Percentiles rank a stretch among this genome's conserved stretches.
phyloP scores from a whole-genome alignment of 2,113 vertebrate genomes.

The Ochotona princeps region DNA sequence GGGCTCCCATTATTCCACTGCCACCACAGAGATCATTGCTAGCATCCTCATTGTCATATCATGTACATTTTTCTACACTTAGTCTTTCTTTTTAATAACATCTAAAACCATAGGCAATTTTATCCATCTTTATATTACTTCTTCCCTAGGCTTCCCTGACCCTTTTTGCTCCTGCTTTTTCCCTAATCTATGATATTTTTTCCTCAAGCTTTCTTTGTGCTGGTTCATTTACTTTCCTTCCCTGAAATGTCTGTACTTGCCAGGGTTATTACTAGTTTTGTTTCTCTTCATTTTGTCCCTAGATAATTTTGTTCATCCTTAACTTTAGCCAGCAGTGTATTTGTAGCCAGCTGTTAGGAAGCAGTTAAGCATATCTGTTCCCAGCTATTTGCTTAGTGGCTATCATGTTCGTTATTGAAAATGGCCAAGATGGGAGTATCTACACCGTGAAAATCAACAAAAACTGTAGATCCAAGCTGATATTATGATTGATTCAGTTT shows the following conservation, averaged over 20 bases:
- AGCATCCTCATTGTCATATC: neutral
- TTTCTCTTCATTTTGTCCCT: constrained; percentile 26
- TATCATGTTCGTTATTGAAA: neutral
- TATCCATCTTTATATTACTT: constrained; percentile 2
- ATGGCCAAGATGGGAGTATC: neutral
- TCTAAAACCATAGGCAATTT: neutral
- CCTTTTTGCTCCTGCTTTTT: neutral
- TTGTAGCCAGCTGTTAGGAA: constrained; percentile 11
- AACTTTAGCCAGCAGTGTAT: neutral
- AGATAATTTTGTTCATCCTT: constrained; percentile 27
- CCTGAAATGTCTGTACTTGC: neutral
- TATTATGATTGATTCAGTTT: neutral
- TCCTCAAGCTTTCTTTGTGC: neutral
- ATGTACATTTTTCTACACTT: neutral
- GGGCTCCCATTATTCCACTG: neutral
- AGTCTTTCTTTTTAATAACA: neutral
- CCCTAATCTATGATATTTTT: neutral
- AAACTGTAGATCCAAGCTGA: neutral
- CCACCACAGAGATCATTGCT: neutral
- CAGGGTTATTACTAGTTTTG: neutral
- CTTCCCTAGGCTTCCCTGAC: neutral
- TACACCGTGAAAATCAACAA: neutral
- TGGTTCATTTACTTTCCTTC: neutral
- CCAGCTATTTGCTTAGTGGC: neutral
- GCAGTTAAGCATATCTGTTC: neutral